Conservation (phyloP, 2,797 vertebrate species). For the Echeneis naucrates region DNA sequence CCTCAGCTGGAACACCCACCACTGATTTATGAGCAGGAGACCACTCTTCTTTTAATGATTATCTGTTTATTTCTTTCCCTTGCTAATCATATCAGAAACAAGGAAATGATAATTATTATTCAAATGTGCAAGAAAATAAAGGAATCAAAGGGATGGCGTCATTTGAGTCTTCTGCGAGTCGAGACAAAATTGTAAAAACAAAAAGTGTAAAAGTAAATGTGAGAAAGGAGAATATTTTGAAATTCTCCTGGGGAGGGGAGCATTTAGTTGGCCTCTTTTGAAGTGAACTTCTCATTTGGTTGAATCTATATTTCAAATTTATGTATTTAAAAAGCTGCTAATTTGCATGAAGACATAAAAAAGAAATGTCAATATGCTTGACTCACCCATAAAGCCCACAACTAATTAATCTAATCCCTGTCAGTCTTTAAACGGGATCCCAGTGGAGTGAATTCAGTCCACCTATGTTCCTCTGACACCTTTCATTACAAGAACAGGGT, state of each 20-base stretch:
- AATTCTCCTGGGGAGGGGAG: conserved; percentile 17
- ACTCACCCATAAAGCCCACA: conserved; percentile 59
- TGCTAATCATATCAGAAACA: conserved; percentile 76
- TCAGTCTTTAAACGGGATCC: conserved; percentile 66
- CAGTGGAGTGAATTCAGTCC: conserved; percentile 56
- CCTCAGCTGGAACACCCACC: conserved; percentile 81
- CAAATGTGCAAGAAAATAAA: conserved; percentile 59
- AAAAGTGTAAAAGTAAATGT: conserved; percentile 50
- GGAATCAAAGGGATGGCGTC: conserved; percentile 51
- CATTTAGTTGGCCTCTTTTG: conserved; percentile 51
- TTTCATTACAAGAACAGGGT: conserved; percentile 69
- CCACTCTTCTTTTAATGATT: conserved; percentile 79
- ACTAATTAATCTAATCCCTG: conserved; percentile 74
- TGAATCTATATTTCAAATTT: conserved; percentile 54
- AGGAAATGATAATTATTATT: conserved; percentile 71
- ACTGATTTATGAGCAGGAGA: conserved; percentile 78
- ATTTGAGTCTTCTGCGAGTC: conserved; percentile 46
- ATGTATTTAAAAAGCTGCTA: conserved; percentile 36
- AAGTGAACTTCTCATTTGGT: conserved; percentile 58
- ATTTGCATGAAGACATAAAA: conserved; percentile 44
- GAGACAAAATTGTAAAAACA: conserved; percentile 47
- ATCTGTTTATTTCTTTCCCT: conserved; percentile 74
- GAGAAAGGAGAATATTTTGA: conserved; percentile 44
- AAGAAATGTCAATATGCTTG: conserved; percentile 56
- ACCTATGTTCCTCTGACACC: conserved; percentile 60